These are phyloP conservation scores for Solenodon paradoxus DNA, from an alignment of 2,113 vertebrate genomes.

Conservation along the genomic window DNA sequence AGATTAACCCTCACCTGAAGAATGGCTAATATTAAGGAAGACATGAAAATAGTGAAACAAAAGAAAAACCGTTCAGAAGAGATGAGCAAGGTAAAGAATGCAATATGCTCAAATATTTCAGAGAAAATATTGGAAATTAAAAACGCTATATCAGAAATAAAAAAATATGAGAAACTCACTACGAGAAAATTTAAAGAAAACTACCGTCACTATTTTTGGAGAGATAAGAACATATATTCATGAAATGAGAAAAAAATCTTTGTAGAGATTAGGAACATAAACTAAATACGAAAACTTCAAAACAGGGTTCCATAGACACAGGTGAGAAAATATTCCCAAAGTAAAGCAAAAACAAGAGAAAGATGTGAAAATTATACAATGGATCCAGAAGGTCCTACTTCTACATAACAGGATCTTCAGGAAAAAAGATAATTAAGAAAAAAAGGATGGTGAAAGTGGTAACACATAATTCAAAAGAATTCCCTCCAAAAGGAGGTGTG, in stretches of 20 bases:
- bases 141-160: conserved; percentile 3
- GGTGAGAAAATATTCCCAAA: not conserved
- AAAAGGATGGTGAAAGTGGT: not conserved
- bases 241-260: not conserved
- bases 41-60: not conserved
- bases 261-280: conserved; percentile 30
- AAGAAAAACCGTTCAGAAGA: not conserved
- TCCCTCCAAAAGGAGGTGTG: not conserved
- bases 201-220: not conserved
- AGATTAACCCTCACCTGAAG: not conserved
- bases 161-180: not conserved
- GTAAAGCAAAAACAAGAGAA: conserved; percentile 2
- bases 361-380: not conserved
- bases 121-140: not conserved
- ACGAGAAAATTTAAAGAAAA: conserved; percentile 33
- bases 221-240: not conserved
- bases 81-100: not conserved
- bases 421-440: not conserved
- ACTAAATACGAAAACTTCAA: not conserved
- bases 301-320: not conserved
- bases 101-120: not conserved
- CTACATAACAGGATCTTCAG: not conserved
- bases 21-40: not conserved
- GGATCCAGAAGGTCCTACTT: not conserved
- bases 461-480: conserved; percentile 29